phyloP scores from a whole-genome alignment of 2,888 invertebrate genomes.

The Allophyes oxyacanthae region DNA sequence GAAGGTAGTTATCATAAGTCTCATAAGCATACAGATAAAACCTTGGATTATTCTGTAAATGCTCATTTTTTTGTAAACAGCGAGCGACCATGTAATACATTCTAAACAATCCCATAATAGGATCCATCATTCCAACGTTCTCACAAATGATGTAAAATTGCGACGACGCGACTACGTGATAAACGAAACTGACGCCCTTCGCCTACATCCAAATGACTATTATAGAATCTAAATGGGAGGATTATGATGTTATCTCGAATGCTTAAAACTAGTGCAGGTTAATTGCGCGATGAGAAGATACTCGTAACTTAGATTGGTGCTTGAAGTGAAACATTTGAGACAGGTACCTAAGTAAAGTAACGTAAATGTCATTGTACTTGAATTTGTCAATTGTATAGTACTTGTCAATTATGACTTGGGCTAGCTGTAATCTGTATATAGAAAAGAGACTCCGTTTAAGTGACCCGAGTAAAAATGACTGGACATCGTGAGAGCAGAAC shows the following conservation, averaged over 20 bases:
- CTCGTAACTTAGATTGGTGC: too few species aligned
- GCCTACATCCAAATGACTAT: conserved; percentile 54
- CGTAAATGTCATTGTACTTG: too few species aligned
- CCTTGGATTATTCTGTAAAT: conserved; percentile 43
- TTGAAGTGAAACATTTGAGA: too few species aligned
- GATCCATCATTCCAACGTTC: conserved; percentile 50
- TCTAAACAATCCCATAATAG: conserved; percentile 54
- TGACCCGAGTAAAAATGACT: too few species aligned
- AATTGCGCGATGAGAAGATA: not conserved
- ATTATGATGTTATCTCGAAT: conserved; percentile 31
- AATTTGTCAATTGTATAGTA: too few species aligned
- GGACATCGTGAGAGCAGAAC: too few species aligned
- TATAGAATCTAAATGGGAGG: conserved; percentile 26
- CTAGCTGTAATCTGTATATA: too few species aligned
- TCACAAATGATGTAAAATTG: conserved; percentile 54
- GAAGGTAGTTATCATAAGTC: too few species aligned
- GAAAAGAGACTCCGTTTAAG: too few species aligned
- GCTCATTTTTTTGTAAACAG: conserved; percentile 41
- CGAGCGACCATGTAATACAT: conserved; percentile 67
- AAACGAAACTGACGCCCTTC: conserved; percentile 65
- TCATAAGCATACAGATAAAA: conserved; percentile 7
- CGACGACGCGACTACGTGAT: conserved; percentile 35
- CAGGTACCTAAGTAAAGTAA: too few species aligned
- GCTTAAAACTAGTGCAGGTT: conserved; percentile 7
- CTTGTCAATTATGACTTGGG: too few species aligned